Evolutionary conservation across 2,797 vertebrate species (phyloP), one percentile per base, ranked within the genome.

Genomic region (Sebastes vulpes): DNA sequence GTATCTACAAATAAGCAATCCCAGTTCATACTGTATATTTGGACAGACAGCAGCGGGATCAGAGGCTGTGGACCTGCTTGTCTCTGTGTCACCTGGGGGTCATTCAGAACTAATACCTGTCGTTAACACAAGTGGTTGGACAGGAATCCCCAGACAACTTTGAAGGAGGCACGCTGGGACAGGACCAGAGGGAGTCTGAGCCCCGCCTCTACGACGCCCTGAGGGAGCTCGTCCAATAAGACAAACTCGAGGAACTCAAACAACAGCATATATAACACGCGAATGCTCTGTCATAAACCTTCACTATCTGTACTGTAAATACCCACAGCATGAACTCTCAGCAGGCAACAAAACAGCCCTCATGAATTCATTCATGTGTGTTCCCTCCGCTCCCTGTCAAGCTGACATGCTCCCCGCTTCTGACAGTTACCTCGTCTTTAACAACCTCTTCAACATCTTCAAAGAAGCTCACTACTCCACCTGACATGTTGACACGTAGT

Each of bases 141-240:
- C 84, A 77, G 52, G 72, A 90, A 82, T 73, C 59, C 35, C 29
- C 21, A 64, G 48, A 58, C 64, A 25, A 31, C 10, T 72, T 21
- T 26, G 66, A 58, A 52, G 11, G 42, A 69, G 67, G 71, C 91
- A 53, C 83, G 91, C 77, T 82, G 48, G 70, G 71, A 88, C 90
- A 86, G 60, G 76, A 89, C 48, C 4, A 9, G 26, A 46, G 18
- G 8, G 9, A 54, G 20, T 16, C 46, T 50, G 7, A 23, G 38
- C 56, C 10, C 18, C 56, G 16, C 69, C 65, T 58, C 42, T 5
- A 14, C 3, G 10, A 52, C 4, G 10, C 54, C 77, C 31, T 10
- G 18, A 57, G 23, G 60, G 7, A 29, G 18, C 10, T 9, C 1
- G 1, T 32, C 66, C 53, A 69, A 57, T 64, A 4, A 53, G 50